These are phyloP conservation scores for Pristionchus japonicus DNA, from an alignment of 2,888 invertebrate species.

Conservation along the genomic window DNA sequence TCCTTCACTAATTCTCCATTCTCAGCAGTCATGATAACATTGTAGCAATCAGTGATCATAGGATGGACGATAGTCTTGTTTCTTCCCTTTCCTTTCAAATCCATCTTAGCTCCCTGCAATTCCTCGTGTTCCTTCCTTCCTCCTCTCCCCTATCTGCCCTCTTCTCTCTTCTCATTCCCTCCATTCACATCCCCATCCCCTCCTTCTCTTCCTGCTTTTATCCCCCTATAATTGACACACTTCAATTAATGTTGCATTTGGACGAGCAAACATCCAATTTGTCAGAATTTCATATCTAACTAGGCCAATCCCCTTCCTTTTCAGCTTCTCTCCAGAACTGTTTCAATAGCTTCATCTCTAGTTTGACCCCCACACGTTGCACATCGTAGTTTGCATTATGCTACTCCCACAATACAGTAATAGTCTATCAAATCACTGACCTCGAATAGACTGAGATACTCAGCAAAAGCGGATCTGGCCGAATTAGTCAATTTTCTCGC, in stretches of 20 bases:
- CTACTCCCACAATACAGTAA: too few relatives aligned
- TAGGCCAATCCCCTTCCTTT: constrained; percentile 9
- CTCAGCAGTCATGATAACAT: constrained; percentile 51
- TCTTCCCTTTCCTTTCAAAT: constrained; percentile 11
- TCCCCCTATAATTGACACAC: constrained; percentile 19
- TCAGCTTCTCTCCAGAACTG: neutral
- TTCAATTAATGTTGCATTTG: constrained; percentile 33
- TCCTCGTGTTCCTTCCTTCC: neutral
- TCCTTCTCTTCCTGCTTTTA: neutral
- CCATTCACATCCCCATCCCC: neutral
- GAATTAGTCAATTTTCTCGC: constrained; percentile 85
- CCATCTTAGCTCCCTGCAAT: constrained; percentile 40
- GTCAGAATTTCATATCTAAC: constrained; percentile 22
- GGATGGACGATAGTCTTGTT: constrained; percentile 52
- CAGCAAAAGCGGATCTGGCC: constrained; percentile 87
- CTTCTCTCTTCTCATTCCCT: neutral
- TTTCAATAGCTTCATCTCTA: neutral
- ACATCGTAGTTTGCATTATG: neutral
- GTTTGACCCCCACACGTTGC: neutral
- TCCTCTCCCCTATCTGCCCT: neutral
- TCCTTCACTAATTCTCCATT: constrained; percentile 59
- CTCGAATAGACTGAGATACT: constrained; percentile 84
- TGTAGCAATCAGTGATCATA: constrained; percentile 59
- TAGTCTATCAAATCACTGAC: constrained; percentile 63
- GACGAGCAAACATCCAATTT: constrained; percentile 32